Conservation (phyloP, 2,797 vertebrate species). For the Falco concolor region DNA sequence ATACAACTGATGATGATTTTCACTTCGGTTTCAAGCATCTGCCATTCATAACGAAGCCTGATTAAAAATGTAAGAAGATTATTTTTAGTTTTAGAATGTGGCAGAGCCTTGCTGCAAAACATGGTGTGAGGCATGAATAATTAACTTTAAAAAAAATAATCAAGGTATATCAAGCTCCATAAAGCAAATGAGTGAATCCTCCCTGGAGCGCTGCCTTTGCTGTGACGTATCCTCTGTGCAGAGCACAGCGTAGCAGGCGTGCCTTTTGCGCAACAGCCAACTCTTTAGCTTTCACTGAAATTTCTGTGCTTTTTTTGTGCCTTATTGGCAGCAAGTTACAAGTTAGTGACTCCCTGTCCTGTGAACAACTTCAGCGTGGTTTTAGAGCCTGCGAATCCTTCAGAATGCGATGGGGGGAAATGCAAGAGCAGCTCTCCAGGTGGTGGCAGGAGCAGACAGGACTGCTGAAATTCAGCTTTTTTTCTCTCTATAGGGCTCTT, state of each 20-base stretch:
- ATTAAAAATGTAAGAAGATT: constrained; percentile 32
- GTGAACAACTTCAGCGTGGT: background rate
- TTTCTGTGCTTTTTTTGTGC: background rate
- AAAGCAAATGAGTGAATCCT: background rate
- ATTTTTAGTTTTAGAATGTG: constrained; percentile 45
- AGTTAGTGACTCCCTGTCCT: background rate
- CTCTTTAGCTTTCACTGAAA: background rate
- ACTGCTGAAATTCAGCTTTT: background rate
- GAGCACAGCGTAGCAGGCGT: background rate
- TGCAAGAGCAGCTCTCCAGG: background rate
- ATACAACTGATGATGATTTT: constrained; percentile 54
- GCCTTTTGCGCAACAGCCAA: background rate
- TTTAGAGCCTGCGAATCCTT: background rate
- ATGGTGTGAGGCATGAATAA: background rate
- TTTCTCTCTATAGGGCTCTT: fast-evolving
- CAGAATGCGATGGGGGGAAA: background rate
- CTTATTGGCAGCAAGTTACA: background rate
- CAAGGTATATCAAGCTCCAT: background rate
- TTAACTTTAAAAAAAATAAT: background rate
- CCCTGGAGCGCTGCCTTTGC: background rate
- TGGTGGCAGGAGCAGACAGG: background rate
- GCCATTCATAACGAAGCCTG: constrained; percentile 73
- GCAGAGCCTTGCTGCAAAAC: background rate
- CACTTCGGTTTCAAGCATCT: constrained; percentile 74
- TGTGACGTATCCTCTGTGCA: fast-evolving